A percentile compares a stretch with the other conserved stretches of the same genome.
Evolutionary conservation across 2,113 vertebrate species (phyloP).

Genomic region (Sander lucioperca): DNA sequence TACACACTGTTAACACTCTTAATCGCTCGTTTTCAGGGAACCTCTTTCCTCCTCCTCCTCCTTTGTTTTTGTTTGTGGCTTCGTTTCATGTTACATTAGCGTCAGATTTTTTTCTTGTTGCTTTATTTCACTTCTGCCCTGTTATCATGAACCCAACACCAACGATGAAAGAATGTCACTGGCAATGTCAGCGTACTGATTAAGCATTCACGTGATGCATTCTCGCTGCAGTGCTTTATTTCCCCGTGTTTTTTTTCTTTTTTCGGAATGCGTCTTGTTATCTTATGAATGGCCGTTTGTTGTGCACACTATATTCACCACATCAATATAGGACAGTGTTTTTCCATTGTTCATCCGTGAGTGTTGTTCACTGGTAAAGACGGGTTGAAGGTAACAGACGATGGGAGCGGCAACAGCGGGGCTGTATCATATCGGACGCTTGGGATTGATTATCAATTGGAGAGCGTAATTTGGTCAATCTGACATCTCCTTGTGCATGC

Average conservation of each 20-base stretch:
- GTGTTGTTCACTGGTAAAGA: slow-evolving; percentile 24
- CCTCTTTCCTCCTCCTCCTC: slow-evolving; percentile 3
- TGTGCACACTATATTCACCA: slow-evolving; percentile 42
- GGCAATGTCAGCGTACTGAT: slow-evolving; percentile 44
- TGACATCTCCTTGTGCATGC: slow-evolving; percentile 62
- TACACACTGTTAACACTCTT: not conserved
- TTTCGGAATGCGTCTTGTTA: slow-evolving; percentile 46
- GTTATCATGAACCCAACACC: slow-evolving; percentile 53
- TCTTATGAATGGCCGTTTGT: slow-evolving; percentile 55
- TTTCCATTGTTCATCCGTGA: slow-evolving; percentile 30
- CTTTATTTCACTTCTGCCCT: slow-evolving; percentile 49
- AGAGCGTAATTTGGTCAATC: slow-evolving; percentile 71
- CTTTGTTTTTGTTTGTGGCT: not conserved
- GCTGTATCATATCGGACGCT: slow-evolving; percentile 66
- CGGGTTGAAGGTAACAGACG: slow-evolving; percentile 40
- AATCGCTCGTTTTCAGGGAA: slow-evolving; percentile 22
- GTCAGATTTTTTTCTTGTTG: not conserved
- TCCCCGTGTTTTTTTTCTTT: slow-evolving; percentile 21
- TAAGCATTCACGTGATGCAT: slow-evolving; percentile 26
- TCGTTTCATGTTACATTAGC: slow-evolving; percentile 19
- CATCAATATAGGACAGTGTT: slow-evolving; percentile 27
- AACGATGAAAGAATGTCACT: slow-evolving; percentile 68
- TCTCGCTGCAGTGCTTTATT: slow-evolving; percentile 56
- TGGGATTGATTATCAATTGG: slow-evolving; percentile 69
- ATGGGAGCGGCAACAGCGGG: not conserved